Base-by-base conservation (phyloP, 2,113 vertebrate species). In the Phyllopteryx taeniolatus region DNA sequence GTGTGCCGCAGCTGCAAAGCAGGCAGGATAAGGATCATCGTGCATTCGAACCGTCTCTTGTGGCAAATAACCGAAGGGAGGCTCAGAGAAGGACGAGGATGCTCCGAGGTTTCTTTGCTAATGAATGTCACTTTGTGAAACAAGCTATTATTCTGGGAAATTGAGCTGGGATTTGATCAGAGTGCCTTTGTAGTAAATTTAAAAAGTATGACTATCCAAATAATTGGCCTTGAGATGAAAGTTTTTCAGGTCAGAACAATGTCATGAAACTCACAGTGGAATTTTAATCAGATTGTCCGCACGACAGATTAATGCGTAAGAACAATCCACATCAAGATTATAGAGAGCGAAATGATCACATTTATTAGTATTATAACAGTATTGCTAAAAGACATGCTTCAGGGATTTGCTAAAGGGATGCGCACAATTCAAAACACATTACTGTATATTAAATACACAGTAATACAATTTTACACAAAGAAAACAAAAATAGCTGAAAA, bases 141-240 rank as follows among this genome's bases (percentile, higher is more conserved):
- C 11, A n/a, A 65, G 63, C 42, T 46, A 65, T 65, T 65, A 46
- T 22, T 14, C 14, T 13, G 17, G 42, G 42, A 61, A 61, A 61
- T 61, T 61, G 59, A 19, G 63, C 14, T 72, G 63, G 63, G 63
- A 46, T n/a, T 44, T 27, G 42, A 65, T 65, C 63, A 46, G 63
- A 44, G 63, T 4, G 22, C 63, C 42, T 44, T 22, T 68, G 27
- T 35, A 20, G 27, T 66, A 43, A n/a, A 72, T 76, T 74, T 51
- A 51, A 49, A 74, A 67, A 35, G 22, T 60, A 71, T 27, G 20
- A 61, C 42, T 12, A 57, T 81, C 67, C 43, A 75, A 71, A 81
- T 64, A 75, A 84, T 39, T 81, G 74, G 82, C 61, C 71, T 63
- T 79, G 72, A 83, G 74, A 70, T 68, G 31, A 46, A 65, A 65